phyloP scores from a whole-genome alignment of 2,888 invertebrate genomes.

The Caenorhabditis afra region DNA sequence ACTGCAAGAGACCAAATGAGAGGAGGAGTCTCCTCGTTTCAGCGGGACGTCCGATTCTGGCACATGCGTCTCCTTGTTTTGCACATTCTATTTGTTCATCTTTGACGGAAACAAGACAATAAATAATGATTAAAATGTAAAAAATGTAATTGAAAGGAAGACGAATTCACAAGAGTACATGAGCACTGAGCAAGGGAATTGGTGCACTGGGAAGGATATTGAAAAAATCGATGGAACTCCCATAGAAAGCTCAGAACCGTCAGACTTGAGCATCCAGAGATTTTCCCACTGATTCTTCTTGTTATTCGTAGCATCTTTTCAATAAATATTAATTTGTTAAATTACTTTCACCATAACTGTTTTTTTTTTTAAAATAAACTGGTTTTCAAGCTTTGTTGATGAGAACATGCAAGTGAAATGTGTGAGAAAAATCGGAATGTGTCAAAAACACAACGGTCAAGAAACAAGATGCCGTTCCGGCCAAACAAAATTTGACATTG shows the following conservation, averaged over 20 bases:
- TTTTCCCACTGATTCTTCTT: too few relatives aligned
- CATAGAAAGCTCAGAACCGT: too few relatives aligned
- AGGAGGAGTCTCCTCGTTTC: constrained; percentile 35
- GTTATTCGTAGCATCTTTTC: too few relatives aligned
- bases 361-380: too few relatives aligned
- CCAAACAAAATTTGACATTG: constrained; percentile 23
- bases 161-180: too few relatives aligned
- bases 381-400: too few relatives aligned
- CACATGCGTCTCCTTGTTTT: constrained; percentile 35
- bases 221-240: too few relatives aligned
- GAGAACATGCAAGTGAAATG: background rate
- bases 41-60: constrained; percentile 35
- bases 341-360: too few relatives aligned
- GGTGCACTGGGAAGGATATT: too few relatives aligned
- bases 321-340: too few relatives aligned
- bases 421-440: constrained; percentile 3
- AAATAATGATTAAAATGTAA: background rate
- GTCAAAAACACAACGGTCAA: constrained; percentile 35
- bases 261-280: too few relatives aligned
- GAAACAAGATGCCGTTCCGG: constrained; percentile 2
- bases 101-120: background rate
- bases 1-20: constrained; percentile 47
- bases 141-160: background rate
- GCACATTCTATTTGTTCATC: constrained; percentile 20
- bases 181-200: too few relatives aligned